phyloP scores from a whole-genome alignment of 2,888 invertebrate genomes.

The Stictocephala bisonia region DNA sequence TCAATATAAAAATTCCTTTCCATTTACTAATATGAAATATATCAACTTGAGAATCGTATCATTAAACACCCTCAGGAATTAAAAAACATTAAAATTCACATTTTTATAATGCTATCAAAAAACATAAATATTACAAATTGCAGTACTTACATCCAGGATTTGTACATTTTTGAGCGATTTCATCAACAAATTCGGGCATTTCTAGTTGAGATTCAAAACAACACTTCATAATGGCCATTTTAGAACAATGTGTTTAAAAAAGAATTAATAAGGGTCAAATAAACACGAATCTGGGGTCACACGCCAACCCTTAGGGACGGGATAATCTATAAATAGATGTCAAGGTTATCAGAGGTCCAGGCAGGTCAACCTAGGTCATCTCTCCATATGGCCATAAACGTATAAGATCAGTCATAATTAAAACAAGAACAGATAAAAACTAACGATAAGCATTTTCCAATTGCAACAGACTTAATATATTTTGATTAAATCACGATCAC shows the following conservation, averaged over 20 bases:
- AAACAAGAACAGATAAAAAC: no score
- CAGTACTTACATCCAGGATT: constrained; percentile 85
- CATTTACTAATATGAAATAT: neutral
- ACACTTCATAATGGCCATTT: constrained; percentile 79
- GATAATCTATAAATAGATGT: constrained; percentile 15
- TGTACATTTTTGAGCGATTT: constrained; percentile 82
- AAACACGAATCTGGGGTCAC: neutral
- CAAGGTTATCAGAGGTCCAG: constrained; percentile 25
- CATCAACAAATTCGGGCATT: constrained; percentile 79
- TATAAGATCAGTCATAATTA: no score
- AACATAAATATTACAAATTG: no score
- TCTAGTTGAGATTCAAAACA: constrained; percentile 77
- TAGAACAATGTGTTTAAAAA: constrained; percentile 10
- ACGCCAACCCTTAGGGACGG: neutral
- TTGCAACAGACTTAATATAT: no score
- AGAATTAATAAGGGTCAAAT: neutral
- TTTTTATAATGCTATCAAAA: no score
- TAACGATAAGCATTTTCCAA: no score
- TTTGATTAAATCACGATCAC: no score
- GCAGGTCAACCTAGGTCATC: neutral
- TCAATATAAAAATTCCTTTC: neutral
- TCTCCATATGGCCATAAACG: no score
- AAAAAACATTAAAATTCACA: neutral
- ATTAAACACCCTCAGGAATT: neutral
- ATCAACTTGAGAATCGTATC: neutral